These are phyloP conservation scores for Drosophila gaucha DNA, from an alignment of 2,888 invertebrate species.

Conservation along the genomic window DNA sequence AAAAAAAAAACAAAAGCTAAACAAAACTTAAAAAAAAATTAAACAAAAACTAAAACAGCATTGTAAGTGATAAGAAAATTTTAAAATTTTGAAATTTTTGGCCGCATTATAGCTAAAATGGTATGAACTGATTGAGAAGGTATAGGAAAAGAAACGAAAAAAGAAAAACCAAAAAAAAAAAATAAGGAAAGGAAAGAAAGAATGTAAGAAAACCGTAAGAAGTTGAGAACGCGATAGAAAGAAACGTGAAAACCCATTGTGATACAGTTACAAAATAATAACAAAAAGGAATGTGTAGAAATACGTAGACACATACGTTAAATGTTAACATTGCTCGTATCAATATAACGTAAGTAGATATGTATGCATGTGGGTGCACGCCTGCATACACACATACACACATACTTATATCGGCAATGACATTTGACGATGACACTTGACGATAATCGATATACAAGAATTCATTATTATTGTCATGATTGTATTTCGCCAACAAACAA, in stretches of 20 bases:
- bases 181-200: background rate
- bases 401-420: conserved; percentile 43
- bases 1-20: conserved; percentile 13
- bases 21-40: no score
- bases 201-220: background rate
- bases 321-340: conserved; percentile 51
- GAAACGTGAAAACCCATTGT: conserved; percentile 47
- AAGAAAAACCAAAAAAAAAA: conserved; percentile 1
- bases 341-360: conserved; percentile 30
- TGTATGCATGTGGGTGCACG: conserved; percentile 20
- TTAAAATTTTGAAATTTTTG: conserved; percentile 42
- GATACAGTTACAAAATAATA: conserved; percentile 61
- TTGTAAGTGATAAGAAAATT: conserved; percentile 54
- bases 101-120: conserved; percentile 34
- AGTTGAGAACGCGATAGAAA: conserved; percentile 20
- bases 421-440: conserved; percentile 41
- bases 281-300: conserved; percentile 45
- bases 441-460: conserved; percentile 27
- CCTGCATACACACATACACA: conserved; percentile 2
- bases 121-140: background rate
- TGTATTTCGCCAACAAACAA: conserved; percentile 41
- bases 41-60: conserved; percentile 35
- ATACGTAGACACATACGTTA: conserved; percentile 56
- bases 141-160: background rate
- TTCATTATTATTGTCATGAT: conserved; percentile 32